Conservation (phyloP, 2,797 vertebrate genomes). For the Myripristis jacobus region DNA sequence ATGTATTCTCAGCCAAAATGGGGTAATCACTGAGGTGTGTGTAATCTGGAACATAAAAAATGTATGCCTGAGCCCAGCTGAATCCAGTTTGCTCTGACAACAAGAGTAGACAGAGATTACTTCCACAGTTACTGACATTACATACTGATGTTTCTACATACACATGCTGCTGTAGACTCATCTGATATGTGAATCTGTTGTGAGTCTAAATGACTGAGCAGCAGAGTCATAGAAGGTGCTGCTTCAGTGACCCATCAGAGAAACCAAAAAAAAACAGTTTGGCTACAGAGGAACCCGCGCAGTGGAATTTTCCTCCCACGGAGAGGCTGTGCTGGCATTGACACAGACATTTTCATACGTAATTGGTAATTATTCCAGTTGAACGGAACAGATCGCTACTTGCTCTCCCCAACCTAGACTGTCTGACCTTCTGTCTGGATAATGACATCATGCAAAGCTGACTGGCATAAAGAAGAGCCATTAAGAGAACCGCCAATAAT, state of each 20-base stretch:
- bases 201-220: too few species aligned
- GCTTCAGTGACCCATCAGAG: background rate
- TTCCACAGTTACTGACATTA: background rate
- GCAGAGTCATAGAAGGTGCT: background rate
- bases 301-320: background rate
- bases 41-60: slow-evolving; percentile 52
- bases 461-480: slow-evolving; percentile 24
- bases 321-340: background rate
- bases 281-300: background rate
- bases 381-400: slow-evolving; percentile 18
- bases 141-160: background rate
- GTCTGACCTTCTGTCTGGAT: slow-evolving; percentile 34
- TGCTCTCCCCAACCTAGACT: background rate
- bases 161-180: background rate
- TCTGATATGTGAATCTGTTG: background rate
- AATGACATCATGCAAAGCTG: slow-evolving; percentile 4
- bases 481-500: slow-evolving; percentile 17
- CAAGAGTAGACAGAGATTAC: background rate
- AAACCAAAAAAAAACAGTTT: background rate
- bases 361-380: slow-evolving; percentile 20
- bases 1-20: slow-evolving; percentile 12
- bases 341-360: slow-evolving; percentile 10
- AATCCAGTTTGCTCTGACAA: slow-evolving; percentile 27
- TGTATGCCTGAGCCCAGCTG: slow-evolving; percentile 22
- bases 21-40: slow-evolving; percentile 32